Conservation (phyloP, 2,888 invertebrate genomes). For the Ophion ellenae region DNA sequence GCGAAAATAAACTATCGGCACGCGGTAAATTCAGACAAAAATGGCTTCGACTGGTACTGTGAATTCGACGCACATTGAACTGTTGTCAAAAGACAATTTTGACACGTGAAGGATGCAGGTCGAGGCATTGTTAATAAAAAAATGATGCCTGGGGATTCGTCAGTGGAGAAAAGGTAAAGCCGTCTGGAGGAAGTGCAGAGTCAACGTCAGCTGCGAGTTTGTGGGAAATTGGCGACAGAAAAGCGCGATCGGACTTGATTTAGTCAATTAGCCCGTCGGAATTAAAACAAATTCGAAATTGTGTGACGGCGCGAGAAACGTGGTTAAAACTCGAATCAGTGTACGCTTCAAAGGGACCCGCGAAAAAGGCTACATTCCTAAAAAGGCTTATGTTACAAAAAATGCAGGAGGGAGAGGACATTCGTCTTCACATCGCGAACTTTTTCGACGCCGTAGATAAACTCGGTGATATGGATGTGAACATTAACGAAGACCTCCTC, state of each 20-base stretch:
- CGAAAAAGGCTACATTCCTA: conserved; percentile 62
- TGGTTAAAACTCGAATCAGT: conserved; percentile 62
- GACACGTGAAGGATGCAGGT: conserved; percentile 52
- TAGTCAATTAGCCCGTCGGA: conserved; percentile 51
- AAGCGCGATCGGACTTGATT: conserved; percentile 39
- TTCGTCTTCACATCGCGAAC: conserved; percentile 31
- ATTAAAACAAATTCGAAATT: conserved; percentile 55
- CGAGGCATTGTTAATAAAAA: conserved; percentile 47
- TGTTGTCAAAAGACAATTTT: conserved; percentile 47
- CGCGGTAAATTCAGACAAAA: background rate
- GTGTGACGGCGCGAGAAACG: conserved; percentile 60
- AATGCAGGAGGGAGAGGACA: conserved; percentile 46
- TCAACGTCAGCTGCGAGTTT: conserved; percentile 15
- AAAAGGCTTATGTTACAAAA: conserved; percentile 57
- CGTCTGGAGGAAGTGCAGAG: conserved; percentile 13
- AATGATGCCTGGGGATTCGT: conserved; percentile 56
- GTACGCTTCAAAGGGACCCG: conserved; percentile 63
- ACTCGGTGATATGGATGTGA: conserved; percentile 29
- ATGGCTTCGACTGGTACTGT: conserved; percentile 4
- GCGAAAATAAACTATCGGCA: conserved; percentile 2
- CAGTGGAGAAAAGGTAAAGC: conserved; percentile 20
- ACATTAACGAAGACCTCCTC: conserved; percentile 39
- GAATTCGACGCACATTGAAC: conserved; percentile 28
- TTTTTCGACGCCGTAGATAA: conserved; percentile 53
- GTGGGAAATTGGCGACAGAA: too few relatives aligned